phyloP scores from a whole-genome alignment of 1,140 invertebrate genomes.

The Pogonus chalceus region DNA sequence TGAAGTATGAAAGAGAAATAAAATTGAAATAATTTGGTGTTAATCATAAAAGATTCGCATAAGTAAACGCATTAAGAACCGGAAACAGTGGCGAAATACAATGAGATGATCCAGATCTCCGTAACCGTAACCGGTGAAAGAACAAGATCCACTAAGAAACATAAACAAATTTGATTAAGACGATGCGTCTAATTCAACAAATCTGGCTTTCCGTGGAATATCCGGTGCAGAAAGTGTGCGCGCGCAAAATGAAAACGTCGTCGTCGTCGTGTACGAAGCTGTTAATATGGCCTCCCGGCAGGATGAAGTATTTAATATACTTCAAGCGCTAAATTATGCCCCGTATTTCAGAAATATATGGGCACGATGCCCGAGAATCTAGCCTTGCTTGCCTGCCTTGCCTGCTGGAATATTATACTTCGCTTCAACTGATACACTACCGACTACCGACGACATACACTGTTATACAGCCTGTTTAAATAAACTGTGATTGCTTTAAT shows the following conservation, averaged over 20 bases:
- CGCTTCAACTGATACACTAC: no score
- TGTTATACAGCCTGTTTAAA: background rate
- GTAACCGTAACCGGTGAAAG: no score
- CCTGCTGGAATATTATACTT: background rate
- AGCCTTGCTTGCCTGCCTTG: no score
- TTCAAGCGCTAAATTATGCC: constrained; percentile 17
- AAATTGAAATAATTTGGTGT: no score
- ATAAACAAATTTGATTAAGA: background rate
- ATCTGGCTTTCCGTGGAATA: background rate
- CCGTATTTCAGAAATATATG: constrained; percentile 15
- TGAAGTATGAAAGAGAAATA: no score
- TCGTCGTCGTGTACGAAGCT: constrained; percentile 12
- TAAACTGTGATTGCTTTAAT: background rate
- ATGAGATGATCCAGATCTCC: no score
- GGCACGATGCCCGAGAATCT: background rate
- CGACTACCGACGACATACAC: background rate
- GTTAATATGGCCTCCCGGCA: constrained; percentile 13
- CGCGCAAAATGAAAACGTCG: constrained; percentile 10
- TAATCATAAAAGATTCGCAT: no score
- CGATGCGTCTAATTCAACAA: no score
- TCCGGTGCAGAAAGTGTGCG: background rate
- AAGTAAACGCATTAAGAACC: no score
- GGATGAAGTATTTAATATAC: constrained; percentile 18
- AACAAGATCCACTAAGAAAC: no score
- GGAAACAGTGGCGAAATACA: no score